Evolutionary conservation across 2,888 invertebrate genomes (phyloP).

Genomic region (Papilio elwesi): DNA sequence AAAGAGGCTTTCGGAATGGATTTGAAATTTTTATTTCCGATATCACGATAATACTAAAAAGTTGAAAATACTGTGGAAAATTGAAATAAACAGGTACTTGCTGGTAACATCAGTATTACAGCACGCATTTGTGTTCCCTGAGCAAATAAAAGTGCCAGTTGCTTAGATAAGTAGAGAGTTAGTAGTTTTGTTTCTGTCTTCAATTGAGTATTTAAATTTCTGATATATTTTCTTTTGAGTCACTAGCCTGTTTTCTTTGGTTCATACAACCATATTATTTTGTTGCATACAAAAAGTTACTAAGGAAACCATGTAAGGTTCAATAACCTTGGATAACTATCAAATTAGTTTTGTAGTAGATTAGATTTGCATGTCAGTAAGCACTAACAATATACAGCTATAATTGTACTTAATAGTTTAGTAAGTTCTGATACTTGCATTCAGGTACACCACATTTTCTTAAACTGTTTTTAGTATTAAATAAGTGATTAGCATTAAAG

Average conservation of each 20-base stretch:
- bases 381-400: constrained; percentile 15
- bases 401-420: constrained; percentile 5
- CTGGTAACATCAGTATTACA: constrained; percentile 70
- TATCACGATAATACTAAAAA: background rate
- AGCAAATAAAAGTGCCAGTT: constrained; percentile 70
- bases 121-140: constrained; percentile 66
- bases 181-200: background rate
- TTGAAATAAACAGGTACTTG: constrained; percentile 37
- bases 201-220: background rate
- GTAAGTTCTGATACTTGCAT: background rate
- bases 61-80: background rate
- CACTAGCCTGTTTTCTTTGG: too few species aligned
- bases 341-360: background rate
- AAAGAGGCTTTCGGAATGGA: background rate
- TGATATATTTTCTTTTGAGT: background rate
- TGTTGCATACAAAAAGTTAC: background rate
- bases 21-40: background rate
- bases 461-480: too few species aligned
- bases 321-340: constrained; percentile 38
- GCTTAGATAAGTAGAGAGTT: constrained; percentile 56
- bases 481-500: too few species aligned
- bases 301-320: constrained; percentile 31
- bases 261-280: background rate
- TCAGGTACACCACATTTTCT: too few species aligned
- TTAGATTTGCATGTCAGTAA: constrained; percentile 16